Percentiles rank a stretch among this genome's conserved stretches.
Evolutionary conservation across 2,888 invertebrate genomes (phyloP).

Genomic region (Acleris emargana): DNA sequence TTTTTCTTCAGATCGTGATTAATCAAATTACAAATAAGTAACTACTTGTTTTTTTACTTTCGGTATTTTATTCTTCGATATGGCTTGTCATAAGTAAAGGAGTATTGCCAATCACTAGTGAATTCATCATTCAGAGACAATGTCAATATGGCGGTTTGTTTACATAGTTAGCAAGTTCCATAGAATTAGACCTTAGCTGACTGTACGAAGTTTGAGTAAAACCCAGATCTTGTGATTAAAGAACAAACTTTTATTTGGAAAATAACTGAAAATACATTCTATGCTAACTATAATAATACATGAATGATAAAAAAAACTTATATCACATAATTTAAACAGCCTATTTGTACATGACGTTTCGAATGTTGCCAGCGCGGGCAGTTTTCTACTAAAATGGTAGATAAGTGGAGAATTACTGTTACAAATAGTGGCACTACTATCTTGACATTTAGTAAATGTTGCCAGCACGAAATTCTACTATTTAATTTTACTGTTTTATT

Average conservation of each 20-base stretch:
- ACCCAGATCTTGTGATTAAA: slow-evolving; percentile 10
- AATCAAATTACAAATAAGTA: too few relatives aligned
- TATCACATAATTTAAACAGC: slow-evolving; percentile 50
- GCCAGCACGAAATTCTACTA: slow-evolving; percentile 44
- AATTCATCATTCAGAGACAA: too few relatives aligned
- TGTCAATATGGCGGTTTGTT: too few relatives aligned
- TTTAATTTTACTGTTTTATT: not conserved
- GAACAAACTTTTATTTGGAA: slow-evolving; percentile 47
- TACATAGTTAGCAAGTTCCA: too few relatives aligned
- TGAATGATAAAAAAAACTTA: slow-evolving; percentile 41
- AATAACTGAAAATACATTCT: slow-evolving; percentile 46
- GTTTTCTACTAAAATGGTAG: slow-evolving; percentile 48
- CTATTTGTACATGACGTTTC: slow-evolving; percentile 43
- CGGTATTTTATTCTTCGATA: too few relatives aligned
- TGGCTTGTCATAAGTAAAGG: too few relatives aligned
- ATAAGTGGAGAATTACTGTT: slow-evolving; percentile 32
- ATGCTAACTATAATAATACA: slow-evolving; percentile 41
- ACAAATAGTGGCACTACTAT: not conserved
- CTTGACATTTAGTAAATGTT: slow-evolving; percentile 33
- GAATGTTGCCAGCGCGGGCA: slow-evolving; percentile 30
- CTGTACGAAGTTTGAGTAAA: slow-evolving; percentile 4
- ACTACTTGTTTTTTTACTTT: too few relatives aligned
- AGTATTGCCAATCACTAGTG: too few relatives aligned
- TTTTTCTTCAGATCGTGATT: too few relatives aligned
- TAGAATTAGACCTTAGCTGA: too few relatives aligned